Conservation (phyloP, 2,888 invertebrate genomes). For the Octonoba sinensis region DNA sequence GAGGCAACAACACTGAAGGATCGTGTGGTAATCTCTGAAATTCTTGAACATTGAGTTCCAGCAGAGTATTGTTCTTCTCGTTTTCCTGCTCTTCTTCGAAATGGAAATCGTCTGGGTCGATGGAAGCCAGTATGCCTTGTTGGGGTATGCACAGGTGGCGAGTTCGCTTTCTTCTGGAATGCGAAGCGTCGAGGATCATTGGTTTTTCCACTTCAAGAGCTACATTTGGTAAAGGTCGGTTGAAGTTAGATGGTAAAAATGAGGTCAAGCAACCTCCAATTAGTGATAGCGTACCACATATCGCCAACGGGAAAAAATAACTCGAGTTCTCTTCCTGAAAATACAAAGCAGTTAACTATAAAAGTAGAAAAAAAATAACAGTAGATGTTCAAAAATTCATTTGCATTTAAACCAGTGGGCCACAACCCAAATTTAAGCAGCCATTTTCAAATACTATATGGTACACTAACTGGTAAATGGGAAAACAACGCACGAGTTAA, state of each 20-base stretch:
- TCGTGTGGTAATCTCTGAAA: conserved; percentile 10
- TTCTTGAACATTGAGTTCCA: conserved; percentile 33
- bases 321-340: conserved; percentile 50
- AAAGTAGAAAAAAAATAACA: not conserved
- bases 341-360: not conserved
- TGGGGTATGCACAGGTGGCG: not conserved
- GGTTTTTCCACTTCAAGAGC: conserved; percentile 62
- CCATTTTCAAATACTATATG: too few species aligned
- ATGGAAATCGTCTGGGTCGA: conserved; percentile 12
- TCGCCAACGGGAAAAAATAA: conserved; percentile 55
- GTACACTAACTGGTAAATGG: too few species aligned
- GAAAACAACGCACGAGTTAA: too few species aligned
- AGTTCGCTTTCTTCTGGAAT: not conserved
- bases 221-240: conserved; percentile 65
- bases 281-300: conserved; percentile 61
- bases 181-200: conserved; percentile 22
- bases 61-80: conserved; percentile 34
- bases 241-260: conserved; percentile 57
- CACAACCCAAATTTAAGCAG: too few species aligned
- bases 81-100: conserved; percentile 32
- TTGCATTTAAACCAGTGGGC: too few species aligned
- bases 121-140: not conserved
- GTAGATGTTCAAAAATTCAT: not conserved
- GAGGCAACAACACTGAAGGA: not conserved
- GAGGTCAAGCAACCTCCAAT: conserved; percentile 61